A percentile compares a stretch with the other conserved stretches of the same genome.
phyloP scores from a whole-genome alignment of 2,888 invertebrate species.

The Sminthurides aquaticus region DNA sequence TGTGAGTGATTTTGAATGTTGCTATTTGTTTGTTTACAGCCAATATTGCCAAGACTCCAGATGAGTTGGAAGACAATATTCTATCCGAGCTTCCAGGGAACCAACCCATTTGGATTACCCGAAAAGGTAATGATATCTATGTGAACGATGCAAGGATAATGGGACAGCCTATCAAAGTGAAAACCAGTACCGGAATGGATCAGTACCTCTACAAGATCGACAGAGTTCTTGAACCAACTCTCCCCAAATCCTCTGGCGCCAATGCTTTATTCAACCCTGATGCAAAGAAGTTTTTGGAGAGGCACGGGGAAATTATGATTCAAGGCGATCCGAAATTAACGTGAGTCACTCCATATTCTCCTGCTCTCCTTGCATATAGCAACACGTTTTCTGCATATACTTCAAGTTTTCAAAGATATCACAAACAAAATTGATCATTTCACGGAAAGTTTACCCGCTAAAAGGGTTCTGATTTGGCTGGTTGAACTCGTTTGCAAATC shows the following conservation, averaged over 20 bases:
- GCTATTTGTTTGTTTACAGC: conserved; percentile 53
- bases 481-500: too few relatives aligned
- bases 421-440: background rate
- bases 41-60: conserved; percentile 62
- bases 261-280: conserved; percentile 65
- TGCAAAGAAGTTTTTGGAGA: conserved; percentile 58
- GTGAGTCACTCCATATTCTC: conserved; percentile 30
- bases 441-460: too few relatives aligned
- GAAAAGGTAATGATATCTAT: conserved; percentile 62
- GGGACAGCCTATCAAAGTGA: conserved; percentile 54
- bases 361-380: too few relatives aligned
- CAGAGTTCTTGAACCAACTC: conserved; percentile 71
- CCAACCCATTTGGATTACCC: conserved; percentile 76
- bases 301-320: conserved; percentile 33
- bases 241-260: conserved; percentile 48
- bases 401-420: background rate
- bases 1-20: too few relatives aligned
- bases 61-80: conserved; percentile 55
- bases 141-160: conserved; percentile 80
- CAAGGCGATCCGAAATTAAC: conserved; percentile 32
- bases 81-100: conserved; percentile 74
- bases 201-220: conserved; percentile 79
- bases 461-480: too few relatives aligned
- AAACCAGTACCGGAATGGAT: conserved; percentile 55
- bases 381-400: background rate